Conservation (phyloP, 2,888 invertebrate genomes). For the Adelphocoris suturalis region DNA sequence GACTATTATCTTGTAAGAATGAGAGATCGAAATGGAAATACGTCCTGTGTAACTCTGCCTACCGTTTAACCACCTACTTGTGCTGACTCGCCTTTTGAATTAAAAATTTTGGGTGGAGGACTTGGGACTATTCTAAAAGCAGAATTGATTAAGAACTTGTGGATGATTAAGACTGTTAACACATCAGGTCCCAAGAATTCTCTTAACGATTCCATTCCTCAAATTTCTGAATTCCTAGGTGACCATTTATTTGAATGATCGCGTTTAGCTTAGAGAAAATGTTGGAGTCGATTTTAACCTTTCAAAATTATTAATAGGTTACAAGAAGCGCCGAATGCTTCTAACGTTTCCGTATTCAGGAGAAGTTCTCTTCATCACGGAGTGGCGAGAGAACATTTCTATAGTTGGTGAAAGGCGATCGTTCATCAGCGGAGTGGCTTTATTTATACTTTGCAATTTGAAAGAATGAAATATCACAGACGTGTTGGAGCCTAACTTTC, state of each 20-base stretch:
- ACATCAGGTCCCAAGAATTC: too few species aligned
- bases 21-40: too few species aligned
- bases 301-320: conserved; percentile 25
- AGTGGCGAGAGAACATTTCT: neutral
- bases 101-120: too few species aligned
- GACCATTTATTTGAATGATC: neutral
- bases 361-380: conserved; percentile 19
- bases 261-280: neutral
- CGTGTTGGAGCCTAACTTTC: neutral
- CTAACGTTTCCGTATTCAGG: neutral
- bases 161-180: too few species aligned
- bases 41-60: too few species aligned
- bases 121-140: too few species aligned
- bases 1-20: too few species aligned
- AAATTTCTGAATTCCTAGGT: neutral
- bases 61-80: too few species aligned
- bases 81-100: too few species aligned
- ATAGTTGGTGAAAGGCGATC: neutral
- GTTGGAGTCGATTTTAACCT: neutral
- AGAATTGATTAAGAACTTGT: too few species aligned
- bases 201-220: neutral
- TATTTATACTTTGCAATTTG: neutral
- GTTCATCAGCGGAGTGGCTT: neutral
- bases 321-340: conserved; percentile 16
- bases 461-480: neutral